These are phyloP conservation scores for Dendrophyllia cribrosa DNA, from an alignment of 64 coral and sea anemone genomes.

Conservation along the genomic window DNA sequence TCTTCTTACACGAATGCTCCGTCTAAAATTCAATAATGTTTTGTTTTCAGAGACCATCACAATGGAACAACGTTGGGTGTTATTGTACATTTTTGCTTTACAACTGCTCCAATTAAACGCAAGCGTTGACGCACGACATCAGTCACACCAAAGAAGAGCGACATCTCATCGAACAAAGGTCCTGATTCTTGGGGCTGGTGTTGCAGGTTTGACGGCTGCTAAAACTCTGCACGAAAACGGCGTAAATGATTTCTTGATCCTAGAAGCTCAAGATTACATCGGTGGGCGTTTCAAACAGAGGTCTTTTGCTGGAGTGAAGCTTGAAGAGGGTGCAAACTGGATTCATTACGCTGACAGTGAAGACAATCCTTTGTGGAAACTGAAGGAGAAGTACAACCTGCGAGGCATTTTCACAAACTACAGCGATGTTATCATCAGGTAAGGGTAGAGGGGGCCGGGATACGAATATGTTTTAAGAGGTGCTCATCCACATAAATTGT, in stretches of 20 bases:
- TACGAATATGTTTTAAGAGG: not conserved
- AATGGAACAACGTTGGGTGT: too few relatives aligned
- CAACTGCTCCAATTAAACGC: not conserved
- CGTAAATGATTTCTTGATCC: constrained; percentile 61
- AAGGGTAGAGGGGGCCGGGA: not conserved
- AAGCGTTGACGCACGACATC: not conserved
- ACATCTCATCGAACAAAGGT: constrained; percentile 23
- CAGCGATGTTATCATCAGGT: constrained; percentile 53
- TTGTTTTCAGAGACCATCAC: too few relatives aligned
- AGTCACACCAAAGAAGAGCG: not conserved
- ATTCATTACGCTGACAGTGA: constrained; percentile 45
- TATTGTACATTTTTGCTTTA: too few relatives aligned
- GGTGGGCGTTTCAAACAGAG: constrained; percentile 69
- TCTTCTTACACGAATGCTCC: too few relatives aligned
- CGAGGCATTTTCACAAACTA: constrained; percentile 60
- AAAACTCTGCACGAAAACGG: constrained; percentile 54
- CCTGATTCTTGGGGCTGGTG: constrained; percentile 55
- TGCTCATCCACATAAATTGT: too few relatives aligned
- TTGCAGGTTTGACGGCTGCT: constrained; percentile 45
- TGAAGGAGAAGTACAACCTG: constrained; percentile 56
- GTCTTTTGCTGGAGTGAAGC: constrained; percentile 29
- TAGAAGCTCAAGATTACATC: constrained; percentile 48
- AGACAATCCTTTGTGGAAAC: constrained; percentile 45
- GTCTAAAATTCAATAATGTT: too few relatives aligned
- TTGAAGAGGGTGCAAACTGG: constrained; percentile 81